phyloP scores from a whole-genome alignment of 1,140 invertebrate species.

The Brachionus rotundiformis region DNA sequence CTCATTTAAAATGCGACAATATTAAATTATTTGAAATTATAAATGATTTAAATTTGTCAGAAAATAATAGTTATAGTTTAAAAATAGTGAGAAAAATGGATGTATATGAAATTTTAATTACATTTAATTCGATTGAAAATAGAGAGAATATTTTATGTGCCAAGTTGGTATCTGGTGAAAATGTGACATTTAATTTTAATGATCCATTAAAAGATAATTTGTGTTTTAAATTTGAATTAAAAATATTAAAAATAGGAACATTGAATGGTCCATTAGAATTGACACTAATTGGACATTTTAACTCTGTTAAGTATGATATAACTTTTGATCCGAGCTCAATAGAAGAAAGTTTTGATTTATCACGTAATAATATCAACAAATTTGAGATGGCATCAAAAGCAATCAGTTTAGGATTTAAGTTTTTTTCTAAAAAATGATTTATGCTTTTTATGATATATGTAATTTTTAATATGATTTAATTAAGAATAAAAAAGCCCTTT shows the following conservation, averaged over 20 bases:
- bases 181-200: background rate
- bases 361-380: background rate
- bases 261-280: background rate
- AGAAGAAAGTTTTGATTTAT: background rate
- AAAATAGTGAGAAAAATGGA: background rate
- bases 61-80: background rate
- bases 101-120: background rate
- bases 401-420: background rate
- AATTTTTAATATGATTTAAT: too few species aligned
- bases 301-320: background rate
- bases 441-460: too few species aligned
- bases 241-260: background rate
- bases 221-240: constrained; percentile 2
- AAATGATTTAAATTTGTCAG: background rate
- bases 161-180: background rate
- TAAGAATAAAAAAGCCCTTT: too few species aligned
- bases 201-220: constrained; percentile 12
- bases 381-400: constrained; percentile 1
- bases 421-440: constrained; percentile 19
- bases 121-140: background rate
- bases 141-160: constrained; percentile 18
- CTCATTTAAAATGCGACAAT: background rate
- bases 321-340: background rate
- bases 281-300: background rate
- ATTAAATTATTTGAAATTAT: background rate